Evolutionary conservation across 2,888 invertebrate species (phyloP).

Genomic region (Timandra comae): DNA sequence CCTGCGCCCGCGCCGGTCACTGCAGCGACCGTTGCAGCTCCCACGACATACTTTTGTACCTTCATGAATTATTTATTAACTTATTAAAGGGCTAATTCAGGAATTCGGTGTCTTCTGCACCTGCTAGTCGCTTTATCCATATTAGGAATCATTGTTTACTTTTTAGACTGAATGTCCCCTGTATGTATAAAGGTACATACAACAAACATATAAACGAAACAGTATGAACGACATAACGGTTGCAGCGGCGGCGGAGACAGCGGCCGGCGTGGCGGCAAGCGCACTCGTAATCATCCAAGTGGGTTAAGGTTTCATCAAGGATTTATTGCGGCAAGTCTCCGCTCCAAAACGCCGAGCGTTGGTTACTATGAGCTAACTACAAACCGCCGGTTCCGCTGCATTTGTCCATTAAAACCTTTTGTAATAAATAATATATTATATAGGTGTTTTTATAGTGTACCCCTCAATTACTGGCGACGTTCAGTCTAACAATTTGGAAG

Average conservation of each 20-base stretch:
- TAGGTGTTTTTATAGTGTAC: constrained; percentile 23
- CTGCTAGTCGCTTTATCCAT: constrained; percentile 29
- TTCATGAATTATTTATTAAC: constrained; percentile 45
- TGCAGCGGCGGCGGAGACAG: constrained; percentile 43
- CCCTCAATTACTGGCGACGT: constrained; percentile 48
- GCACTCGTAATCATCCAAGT: constrained; percentile 73
- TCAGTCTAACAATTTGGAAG: constrained; percentile 43
- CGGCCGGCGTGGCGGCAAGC: constrained; percentile 35
- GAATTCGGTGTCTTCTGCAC: constrained; percentile 36
- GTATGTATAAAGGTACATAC: constrained; percentile 5
- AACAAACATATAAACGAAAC: constrained; percentile 22
- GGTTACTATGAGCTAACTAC: constrained; percentile 71
- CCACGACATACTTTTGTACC: constrained; percentile 36
- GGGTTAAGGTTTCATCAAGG: constrained; percentile 76
- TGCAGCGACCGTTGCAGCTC: constrained; percentile 61
- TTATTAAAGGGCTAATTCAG: constrained; percentile 40
- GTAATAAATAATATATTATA: constrained; percentile 28
- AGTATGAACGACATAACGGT: constrained; percentile 42
- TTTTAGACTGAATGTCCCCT: too few relatives aligned
- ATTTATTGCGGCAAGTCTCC: constrained; percentile 76
- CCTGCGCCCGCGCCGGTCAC: constrained; percentile 47
- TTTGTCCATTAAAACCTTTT: constrained; percentile 56
- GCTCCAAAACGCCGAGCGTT: constrained; percentile 70
- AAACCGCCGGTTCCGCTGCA: constrained; percentile 66
- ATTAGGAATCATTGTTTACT: constrained; percentile 7